Base-by-base conservation (phyloP, 1,140 invertebrate species). In the Plectrocnemia conspersa region DNA sequence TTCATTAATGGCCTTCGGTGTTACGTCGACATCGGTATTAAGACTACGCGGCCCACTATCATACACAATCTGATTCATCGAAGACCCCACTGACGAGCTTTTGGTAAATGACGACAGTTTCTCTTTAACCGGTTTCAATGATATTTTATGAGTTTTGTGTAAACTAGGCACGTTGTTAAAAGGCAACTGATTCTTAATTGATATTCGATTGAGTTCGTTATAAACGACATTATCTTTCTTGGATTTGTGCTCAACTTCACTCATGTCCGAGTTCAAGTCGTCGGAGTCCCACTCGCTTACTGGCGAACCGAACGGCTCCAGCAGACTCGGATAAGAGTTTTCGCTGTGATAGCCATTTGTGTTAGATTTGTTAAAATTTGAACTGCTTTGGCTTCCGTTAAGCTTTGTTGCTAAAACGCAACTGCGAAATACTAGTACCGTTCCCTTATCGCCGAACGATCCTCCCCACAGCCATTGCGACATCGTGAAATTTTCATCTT, bases 381-480 rank as follows among this genome's bases (percentile, higher is more conserved):
- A 23, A 21, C 21, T 21, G 33, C 4, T 15, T 6, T 6, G 1
- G 27, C 22, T n/a, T 49, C 24, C 33, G 25, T 29, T 53, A 48
- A 10, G 49, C 54, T 38, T 61, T 61, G 6, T 33, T 22, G 78
- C 79, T 42, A 81, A 65, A 11, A 78, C 79, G 45, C 77, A 79
- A 56, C 77, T 79, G 57, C 77, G 65, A 64, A 81, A 81, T 21
- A 81, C 66, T 22, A 81, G 69, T 16, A 79, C 70, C 10, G 77
- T 71, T 33, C 67, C 72, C 42, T 75, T 75, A 3, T 75, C 72
- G 5, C 79, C 79, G 46, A 78, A 59, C 1, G 70, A 68, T 1
- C 78, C 79, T 1, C 77, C 77, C 19, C 72, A 68, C 9, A 80
- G 64, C 79, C 79, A 80, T 38, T 62, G 38, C 1, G 50, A 44